Evolutionary conservation across 2,888 invertebrate genomes (phyloP).

Genomic region (Cheilosia urbana): DNA sequence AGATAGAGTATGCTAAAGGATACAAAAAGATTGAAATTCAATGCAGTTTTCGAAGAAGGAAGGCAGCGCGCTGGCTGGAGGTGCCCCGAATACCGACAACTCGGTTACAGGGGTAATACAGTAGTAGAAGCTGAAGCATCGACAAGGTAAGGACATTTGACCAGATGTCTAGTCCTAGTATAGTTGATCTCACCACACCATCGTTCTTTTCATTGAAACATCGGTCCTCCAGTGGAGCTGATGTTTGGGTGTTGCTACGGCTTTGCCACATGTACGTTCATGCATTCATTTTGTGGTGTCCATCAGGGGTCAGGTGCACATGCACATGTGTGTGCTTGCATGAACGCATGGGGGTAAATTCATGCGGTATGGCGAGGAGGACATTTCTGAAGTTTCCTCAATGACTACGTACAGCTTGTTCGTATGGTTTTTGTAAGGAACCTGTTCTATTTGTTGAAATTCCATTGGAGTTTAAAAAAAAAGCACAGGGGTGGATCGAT

Average conservation of each 20-base stretch:
- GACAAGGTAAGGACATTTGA: conserved; percentile 66
- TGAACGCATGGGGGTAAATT: not conserved
- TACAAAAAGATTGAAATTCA: conserved; percentile 72
- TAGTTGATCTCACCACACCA: conserved; percentile 26
- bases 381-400: conserved; percentile 41
- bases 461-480: not conserved
- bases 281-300: conserved; percentile 59
- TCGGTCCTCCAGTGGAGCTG: conserved; percentile 7
- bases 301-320: conserved; percentile 17
- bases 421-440: not conserved
- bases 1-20: conserved; percentile 40
- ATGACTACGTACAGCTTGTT: conserved; percentile 29
- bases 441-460: too few species aligned
- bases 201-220: conserved; percentile 36
- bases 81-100: not conserved
- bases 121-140: conserved; percentile 33
- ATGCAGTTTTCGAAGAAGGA: conserved; percentile 63
- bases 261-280: conserved; percentile 31
- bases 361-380: not conserved
- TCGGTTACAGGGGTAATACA: conserved; percentile 9
- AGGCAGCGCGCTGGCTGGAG: not conserved
- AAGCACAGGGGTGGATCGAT: too few species aligned
- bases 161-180: conserved; percentile 61
- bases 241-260: not conserved
- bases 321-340: not conserved